Evolutionary conservation across 2,113 vertebrate genomes (phyloP).

Genomic region (Camelus dromedarius): DNA sequence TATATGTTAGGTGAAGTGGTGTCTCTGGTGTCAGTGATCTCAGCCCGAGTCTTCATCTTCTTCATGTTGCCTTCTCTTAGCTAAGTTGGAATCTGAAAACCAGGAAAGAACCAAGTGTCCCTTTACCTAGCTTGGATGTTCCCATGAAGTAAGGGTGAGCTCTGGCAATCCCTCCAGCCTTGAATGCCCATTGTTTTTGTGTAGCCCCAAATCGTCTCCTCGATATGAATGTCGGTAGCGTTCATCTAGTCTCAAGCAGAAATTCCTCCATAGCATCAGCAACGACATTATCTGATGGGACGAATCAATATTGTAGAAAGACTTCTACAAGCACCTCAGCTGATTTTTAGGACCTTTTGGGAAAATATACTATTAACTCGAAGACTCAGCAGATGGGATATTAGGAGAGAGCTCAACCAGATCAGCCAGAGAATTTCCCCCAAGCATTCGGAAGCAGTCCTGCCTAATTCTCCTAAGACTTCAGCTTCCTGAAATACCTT

Average conservation of each 20-base stretch:
- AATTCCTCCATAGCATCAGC: neutral
- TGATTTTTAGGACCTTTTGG: too few relatives aligned
- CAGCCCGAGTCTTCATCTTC: neutral
- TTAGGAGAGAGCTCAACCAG: neutral
- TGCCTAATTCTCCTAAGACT: neutral
- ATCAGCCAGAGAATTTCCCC: neutral
- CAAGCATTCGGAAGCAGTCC: too few relatives aligned
- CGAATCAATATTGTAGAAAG: neutral
- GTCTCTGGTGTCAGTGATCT: constrained; percentile 34
- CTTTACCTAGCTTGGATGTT: neutral
- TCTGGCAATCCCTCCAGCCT: neutral
- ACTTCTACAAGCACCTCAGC: too few relatives aligned
- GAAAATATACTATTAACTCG: neutral
- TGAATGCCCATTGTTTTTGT: neutral
- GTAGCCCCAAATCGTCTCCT: neutral
- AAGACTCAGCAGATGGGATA: neutral
- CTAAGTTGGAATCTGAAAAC: neutral
- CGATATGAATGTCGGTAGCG: neutral
- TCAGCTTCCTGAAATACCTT: neutral
- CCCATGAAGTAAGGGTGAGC: neutral
- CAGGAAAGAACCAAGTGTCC: neutral
- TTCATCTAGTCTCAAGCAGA: neutral
- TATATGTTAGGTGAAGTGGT: too few relatives aligned
- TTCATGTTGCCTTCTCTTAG: neutral
- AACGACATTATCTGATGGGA: neutral